Evolutionary conservation across 2,888 invertebrate genomes (phyloP).

Genomic region (Clivina fossor): DNA sequence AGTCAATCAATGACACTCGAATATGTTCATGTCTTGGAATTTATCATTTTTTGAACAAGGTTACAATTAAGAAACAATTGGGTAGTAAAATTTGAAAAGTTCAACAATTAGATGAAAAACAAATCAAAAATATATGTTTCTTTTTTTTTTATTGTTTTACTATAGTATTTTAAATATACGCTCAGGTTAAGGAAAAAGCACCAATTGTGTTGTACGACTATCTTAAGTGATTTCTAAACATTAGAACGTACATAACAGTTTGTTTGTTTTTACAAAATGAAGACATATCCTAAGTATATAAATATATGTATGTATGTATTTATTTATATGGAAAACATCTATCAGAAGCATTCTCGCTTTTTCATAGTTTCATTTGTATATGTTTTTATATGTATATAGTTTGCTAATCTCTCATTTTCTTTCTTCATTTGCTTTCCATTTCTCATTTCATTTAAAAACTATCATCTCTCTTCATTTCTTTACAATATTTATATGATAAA

Average conservation of each 20-base stretch:
- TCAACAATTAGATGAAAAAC: slow-evolving; percentile 34
- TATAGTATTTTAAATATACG: slow-evolving; percentile 31
- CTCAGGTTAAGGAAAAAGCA: slow-evolving; percentile 32
- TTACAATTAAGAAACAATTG: slow-evolving; percentile 22
- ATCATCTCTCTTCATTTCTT: slow-evolving; percentile 3
- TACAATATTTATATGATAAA: not conserved
- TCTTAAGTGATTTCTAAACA: slow-evolving; percentile 30
- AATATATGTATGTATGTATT: slow-evolving; percentile 28
- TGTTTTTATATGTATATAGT: slow-evolving; percentile 1
- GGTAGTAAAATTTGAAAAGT: slow-evolving; percentile 34
- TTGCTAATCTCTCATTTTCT: slow-evolving; percentile 4
- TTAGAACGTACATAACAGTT: slow-evolving; percentile 27
- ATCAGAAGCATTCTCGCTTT: slow-evolving; percentile 19
- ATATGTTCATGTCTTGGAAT: slow-evolving; percentile 24
- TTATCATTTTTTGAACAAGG: slow-evolving; percentile 10
- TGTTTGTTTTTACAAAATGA: slow-evolving; percentile 28
- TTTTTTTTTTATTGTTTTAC: slow-evolving; percentile 27
- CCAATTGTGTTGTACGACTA: slow-evolving; percentile 35
- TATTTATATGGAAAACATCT: slow-evolving; percentile 20
- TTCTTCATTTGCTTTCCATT: slow-evolving; percentile 16
- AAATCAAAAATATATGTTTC: slow-evolving; percentile 32
- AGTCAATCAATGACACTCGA: slow-evolving; percentile 7
- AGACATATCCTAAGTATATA: slow-evolving; percentile 27
- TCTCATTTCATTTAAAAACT: too few relatives aligned
- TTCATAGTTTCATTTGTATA: too few relatives aligned